Evolutionary conservation across 2,113 vertebrate genomes (phyloP).

Genomic region (Upupa epops): DNA sequence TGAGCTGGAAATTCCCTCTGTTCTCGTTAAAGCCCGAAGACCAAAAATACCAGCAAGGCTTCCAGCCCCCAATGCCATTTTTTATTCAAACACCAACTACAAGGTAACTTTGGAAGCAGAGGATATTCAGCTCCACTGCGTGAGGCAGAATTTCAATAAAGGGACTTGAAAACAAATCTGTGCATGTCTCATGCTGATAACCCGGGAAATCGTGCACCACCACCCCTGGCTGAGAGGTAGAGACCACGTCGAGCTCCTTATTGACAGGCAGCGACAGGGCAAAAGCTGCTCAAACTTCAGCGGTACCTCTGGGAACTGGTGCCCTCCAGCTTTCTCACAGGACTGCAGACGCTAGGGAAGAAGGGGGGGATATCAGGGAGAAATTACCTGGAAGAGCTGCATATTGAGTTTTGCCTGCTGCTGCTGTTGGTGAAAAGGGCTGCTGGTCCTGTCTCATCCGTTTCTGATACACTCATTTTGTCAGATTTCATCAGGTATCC

Average conservation of each 20-base stretch:
- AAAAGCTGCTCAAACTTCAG: neutral
- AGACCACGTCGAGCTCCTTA: neutral
- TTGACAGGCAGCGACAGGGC: neutral
- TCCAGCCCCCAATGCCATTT: neutral
- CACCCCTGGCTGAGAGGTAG: neutral
- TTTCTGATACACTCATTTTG: conserved; percentile 12
- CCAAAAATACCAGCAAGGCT: neutral
- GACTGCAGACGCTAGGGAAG: neutral
- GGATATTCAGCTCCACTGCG: neutral
- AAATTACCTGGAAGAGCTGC: neutral
- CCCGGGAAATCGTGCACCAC: neutral
- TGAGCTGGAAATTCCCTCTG: neutral
- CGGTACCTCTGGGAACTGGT: neutral
- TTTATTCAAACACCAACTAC: neutral
- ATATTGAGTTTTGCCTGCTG: conserved; percentile 55
- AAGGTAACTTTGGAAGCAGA: neutral
- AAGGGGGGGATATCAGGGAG: neutral
- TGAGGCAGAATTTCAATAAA: neutral
- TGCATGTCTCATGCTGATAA: neutral
- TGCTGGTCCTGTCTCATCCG: conserved; percentile 31
- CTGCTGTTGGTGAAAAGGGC: conserved; percentile 33
- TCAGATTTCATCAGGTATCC: neutral
- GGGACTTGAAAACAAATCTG: neutral
- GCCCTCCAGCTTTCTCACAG: neutral
- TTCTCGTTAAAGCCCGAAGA: neutral